Evolutionary conservation across 2,888 invertebrate genomes (phyloP).

Genomic region (Creontiades dilutus): DNA sequence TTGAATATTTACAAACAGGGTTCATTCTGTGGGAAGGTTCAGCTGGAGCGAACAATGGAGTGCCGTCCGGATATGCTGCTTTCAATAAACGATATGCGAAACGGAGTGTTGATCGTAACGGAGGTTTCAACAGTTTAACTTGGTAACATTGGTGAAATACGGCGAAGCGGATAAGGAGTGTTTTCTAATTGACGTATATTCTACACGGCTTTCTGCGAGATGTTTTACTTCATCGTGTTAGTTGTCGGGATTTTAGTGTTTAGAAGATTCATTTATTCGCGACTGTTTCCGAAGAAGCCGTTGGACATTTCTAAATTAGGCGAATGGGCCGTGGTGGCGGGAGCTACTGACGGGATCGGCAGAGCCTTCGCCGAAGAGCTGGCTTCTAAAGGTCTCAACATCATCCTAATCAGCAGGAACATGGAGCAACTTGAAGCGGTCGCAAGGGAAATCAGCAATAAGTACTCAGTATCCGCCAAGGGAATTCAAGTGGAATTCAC

Average conservation of each 20-base stretch:
- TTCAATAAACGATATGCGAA: background rate
- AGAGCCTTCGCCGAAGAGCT: slow-evolving; percentile 62
- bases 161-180: background rate
- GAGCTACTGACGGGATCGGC: slow-evolving; percentile 67
- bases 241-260: background rate
- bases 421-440: slow-evolving; percentile 43
- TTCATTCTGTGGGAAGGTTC: background rate
- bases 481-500: slow-evolving; percentile 55
- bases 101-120: background rate
- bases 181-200: background rate
- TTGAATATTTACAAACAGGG: background rate
- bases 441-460: slow-evolving; percentile 44
- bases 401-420: slow-evolving; percentile 61
- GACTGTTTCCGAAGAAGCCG: background rate
- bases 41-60: background rate
- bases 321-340: slow-evolving; percentile 60
- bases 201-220: background rate
- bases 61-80: background rate
- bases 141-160: background rate
- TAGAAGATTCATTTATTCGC: background rate
- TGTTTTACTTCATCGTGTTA: background rate
- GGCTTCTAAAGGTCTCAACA: slow-evolving; percentile 30
- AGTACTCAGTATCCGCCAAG: slow-evolving; percentile 26
- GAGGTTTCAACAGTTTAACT: background rate
- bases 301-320: slow-evolving; percentile 52